Evolutionary conservation across 1,140 invertebrate species (phyloP).

Genomic region (Ylistrum balloti): DNA sequence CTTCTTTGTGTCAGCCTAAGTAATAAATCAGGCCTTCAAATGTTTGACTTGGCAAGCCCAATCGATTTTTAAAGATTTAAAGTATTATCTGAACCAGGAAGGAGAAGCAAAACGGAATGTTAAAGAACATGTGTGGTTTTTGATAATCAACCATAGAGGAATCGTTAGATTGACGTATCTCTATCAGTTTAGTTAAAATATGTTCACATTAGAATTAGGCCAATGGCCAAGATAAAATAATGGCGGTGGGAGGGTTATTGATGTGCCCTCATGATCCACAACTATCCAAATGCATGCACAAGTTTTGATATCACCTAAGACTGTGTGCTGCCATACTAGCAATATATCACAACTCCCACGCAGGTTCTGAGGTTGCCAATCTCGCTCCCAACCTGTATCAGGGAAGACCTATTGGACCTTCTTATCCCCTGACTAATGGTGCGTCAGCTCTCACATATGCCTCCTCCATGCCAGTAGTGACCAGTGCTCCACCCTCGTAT

Average conservation of each 20-base stretch:
- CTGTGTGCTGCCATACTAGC: conserved; percentile 12
- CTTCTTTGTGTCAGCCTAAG: background rate
- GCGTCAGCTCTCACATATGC: conserved; percentile 59
- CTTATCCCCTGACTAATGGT: conserved; percentile 61
- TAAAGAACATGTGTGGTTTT: no score
- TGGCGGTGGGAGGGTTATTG: background rate
- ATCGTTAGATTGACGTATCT: no score
- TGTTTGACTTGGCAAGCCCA: background rate
- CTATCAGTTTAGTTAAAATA: no score
- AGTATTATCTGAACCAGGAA: conserved; percentile 14
- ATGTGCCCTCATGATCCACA: background rate
- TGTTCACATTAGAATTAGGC: no score
- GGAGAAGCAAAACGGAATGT: background rate
- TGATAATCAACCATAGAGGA: no score
- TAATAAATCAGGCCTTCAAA: background rate
- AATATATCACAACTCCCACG: conserved; percentile 53
- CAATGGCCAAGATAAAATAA: no score
- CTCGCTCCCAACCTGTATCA: conserved; percentile 65
- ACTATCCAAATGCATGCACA: background rate
- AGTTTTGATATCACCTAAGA: background rate
- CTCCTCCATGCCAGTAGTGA: conserved; percentile 67
- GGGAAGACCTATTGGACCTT: conserved; percentile 61
- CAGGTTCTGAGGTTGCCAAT: conserved; percentile 63
- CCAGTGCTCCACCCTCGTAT: conserved; percentile 69
- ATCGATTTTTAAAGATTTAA: conserved; percentile 41